Conservation (phyloP, 2,797 vertebrate genomes). For the Crenichthys baileyi region DNA sequence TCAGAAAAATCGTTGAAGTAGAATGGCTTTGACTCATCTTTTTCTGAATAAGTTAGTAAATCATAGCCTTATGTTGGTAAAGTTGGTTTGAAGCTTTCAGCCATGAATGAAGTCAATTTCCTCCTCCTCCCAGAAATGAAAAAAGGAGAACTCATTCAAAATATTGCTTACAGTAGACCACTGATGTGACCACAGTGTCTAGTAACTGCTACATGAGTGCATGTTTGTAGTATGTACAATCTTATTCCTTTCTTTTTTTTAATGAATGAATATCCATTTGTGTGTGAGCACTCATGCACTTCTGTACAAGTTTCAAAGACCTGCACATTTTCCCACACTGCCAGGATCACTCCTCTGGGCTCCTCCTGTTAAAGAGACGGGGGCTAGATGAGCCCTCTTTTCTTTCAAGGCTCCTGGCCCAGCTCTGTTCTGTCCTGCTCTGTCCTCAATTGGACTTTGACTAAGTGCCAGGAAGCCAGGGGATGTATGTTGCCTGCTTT, state of each 20-base stretch:
- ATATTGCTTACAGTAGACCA: slow-evolving; percentile 34
- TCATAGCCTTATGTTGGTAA: not conserved
- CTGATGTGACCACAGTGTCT: not conserved
- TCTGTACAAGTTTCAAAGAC: slow-evolving; percentile 63
- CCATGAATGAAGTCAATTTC: slow-evolving; percentile 13
- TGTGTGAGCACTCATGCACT: slow-evolving; percentile 45
- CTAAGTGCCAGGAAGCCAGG: slow-evolving; percentile 76
- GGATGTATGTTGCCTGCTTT: slow-evolving; percentile 77
- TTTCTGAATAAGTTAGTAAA: slow-evolving; percentile 19
- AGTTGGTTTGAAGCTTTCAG: slow-evolving; percentile 15
- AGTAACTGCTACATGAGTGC: not conserved
- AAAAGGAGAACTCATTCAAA: slow-evolving; percentile 43
- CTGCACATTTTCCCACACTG: slow-evolving; percentile 86
- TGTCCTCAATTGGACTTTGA: slow-evolving; percentile 85
- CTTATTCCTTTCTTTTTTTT: slow-evolving; percentile 44
- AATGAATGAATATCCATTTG: slow-evolving; percentile 53
- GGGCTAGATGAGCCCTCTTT: slow-evolving; percentile 75
- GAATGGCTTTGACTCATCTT: not conserved
- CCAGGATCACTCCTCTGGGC: slow-evolving; percentile 80
- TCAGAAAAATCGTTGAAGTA: slow-evolving; percentile 15
- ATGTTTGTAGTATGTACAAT: slow-evolving; percentile 51
- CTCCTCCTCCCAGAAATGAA: slow-evolving; percentile 4
- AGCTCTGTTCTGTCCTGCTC: slow-evolving; percentile 77
- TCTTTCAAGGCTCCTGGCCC: slow-evolving; percentile 73
- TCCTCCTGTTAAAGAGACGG: slow-evolving; percentile 73